Percentiles rank a stretch among this genome's conserved stretches.
Conservation (phyloP, 1,140 invertebrate genomes). For the Heliconius nattereri region DNA sequence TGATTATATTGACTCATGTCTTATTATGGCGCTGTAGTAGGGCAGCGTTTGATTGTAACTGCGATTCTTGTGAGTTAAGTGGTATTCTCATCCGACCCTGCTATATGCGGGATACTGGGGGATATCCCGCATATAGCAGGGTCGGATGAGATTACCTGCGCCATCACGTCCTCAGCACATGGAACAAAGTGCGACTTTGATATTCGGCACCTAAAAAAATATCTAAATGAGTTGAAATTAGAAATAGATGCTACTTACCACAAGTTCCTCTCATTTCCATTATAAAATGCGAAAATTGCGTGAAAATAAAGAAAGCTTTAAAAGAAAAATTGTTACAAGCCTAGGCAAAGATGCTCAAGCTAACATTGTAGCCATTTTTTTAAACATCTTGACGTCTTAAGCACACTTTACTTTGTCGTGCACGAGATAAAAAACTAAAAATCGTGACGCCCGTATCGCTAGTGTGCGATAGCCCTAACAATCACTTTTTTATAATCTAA, state of each 20-base stretch:
- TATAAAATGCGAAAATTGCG: background rate
- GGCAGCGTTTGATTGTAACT: too few species aligned
- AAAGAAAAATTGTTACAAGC: background rate
- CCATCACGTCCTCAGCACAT: too few species aligned
- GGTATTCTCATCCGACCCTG: too few species aligned
- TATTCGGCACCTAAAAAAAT: background rate
- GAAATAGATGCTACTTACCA: background rate
- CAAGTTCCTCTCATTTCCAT: background rate
- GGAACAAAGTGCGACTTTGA: background rate
- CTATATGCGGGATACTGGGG: too few species aligned
- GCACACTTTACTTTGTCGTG: slow-evolving; percentile 34
- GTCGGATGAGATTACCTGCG: too few species aligned
- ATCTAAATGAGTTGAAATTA: background rate
- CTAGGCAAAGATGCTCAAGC: background rate
- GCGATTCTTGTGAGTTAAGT: too few species aligned
- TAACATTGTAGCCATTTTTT: slow-evolving; percentile 20
- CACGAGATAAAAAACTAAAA: slow-evolving; percentile 35
- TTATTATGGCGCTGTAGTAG: background rate
- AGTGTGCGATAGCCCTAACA: slow-evolving; percentile 38
- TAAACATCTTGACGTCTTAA: slow-evolving; percentile 26
- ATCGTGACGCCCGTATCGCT: slow-evolving; percentile 33
- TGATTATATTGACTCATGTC: background rate
- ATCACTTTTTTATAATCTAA: background rate
- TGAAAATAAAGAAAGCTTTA: background rate
- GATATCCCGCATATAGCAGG: too few species aligned